Evolutionary conservation across 2,113 vertebrate genomes (phyloP), one percentile per base, ranked within the genome.

Genomic region (Odobenus rosmarus): DNA sequence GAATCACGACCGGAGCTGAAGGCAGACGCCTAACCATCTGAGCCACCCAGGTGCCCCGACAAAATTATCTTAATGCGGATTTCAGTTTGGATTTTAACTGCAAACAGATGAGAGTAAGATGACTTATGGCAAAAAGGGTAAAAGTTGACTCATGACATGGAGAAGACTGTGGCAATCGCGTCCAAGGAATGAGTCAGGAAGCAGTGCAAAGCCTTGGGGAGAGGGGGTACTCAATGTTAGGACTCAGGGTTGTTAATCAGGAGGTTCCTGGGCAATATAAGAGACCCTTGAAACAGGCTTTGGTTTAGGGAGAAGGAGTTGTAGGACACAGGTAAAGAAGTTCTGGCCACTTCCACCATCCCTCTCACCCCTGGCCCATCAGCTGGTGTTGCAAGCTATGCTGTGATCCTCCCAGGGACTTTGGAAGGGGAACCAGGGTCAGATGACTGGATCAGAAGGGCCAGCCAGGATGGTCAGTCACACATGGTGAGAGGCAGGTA

Each of bases 51-150:
- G 46, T 8, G 8, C 42, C 71, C 7, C 10, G 8, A 77, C 61
- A 88, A 92, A 83, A 59, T 72, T 67, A 64, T 62, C 26, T 46
- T 69, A 53, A 64, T 55, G 46, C 59, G 39, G 28, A 77, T 88
- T 64, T 88, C 81, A 42, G 33, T 13, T 87, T 88, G 42, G 53
- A 61, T 83, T 95, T 88, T 74, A 93, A 76, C 51, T 62, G 62
- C 33, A 51, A 87, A 59, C 21, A 77, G 62, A 76, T 19, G 31
- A 93, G 53, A 86, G 39, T 67, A 83, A 96, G 97, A 95, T 31
- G 57, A 4, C 46, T 93, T 74, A 19, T 77, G 49, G 64, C 21
- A 77, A 76, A 92, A 89, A 81, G n/a, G 80, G 62, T 51, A n/a
- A 28, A 33, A 42, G 7, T 36, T 77, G 81, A 64, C 23, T 93